Evolutionary conservation across 2,888 invertebrate species (phyloP).

Genomic region (Strigamia crassipes): DNA sequence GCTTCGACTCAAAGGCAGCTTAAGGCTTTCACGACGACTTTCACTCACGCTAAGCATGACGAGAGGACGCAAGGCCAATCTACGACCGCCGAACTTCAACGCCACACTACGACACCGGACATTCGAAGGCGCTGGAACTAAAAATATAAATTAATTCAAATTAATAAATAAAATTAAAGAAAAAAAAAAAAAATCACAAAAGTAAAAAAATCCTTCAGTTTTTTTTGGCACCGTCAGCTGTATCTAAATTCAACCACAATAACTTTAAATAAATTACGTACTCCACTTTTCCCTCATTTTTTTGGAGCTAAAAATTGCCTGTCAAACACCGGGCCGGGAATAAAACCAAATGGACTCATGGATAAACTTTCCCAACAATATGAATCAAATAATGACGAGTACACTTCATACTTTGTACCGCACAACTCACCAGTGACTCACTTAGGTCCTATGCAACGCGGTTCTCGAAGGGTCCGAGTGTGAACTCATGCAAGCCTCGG

Average conservation of each 20-base stretch:
- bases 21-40: slow-evolving; percentile 49
- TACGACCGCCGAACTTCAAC: slow-evolving; percentile 7
- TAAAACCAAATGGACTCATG: background rate
- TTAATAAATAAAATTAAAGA: background rate
- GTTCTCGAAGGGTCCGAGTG: background rate
- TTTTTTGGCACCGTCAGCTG: background rate
- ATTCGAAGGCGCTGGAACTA: background rate
- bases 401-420: slow-evolving; percentile 1
- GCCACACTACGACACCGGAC: background rate
- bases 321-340: background rate
- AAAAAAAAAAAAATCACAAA: background rate
- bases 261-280: slow-evolving; percentile 39
- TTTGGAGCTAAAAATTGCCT: background rate
- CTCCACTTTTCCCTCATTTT: slow-evolving; percentile 36
- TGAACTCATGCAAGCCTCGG: slow-evolving; percentile 38
- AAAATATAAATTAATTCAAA: background rate
- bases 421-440: slow-evolving; percentile 33
- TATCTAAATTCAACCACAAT: slow-evolving; percentile 24
- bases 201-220: background rate
- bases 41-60: slow-evolving; percentile 41
- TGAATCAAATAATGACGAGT: slow-evolving; percentile 17
- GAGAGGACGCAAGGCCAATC: slow-evolving; percentile 14
- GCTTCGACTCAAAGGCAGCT: slow-evolving; percentile 51
- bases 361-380: background rate
- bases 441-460: background rate